phyloP scores from a whole-genome alignment of 2,888 invertebrate species.

The Agapostemon virescens region DNA sequence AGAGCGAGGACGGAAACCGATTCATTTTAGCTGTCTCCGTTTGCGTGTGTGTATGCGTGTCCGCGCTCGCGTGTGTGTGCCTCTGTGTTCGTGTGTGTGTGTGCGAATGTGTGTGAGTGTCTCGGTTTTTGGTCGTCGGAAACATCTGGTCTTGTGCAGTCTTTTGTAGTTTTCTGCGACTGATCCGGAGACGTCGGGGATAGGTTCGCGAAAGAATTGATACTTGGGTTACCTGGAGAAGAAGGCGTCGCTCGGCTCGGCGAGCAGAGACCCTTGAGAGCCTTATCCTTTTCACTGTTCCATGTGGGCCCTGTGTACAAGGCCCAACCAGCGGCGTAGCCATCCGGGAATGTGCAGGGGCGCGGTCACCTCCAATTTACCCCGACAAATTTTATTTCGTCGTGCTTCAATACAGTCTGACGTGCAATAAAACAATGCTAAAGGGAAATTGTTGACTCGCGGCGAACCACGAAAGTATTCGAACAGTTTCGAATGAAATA shows the following conservation, averaged over 20 bases:
- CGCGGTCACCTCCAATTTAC: background rate
- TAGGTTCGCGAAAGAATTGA: conserved; percentile 41
- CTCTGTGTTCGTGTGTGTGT: too few relatives aligned
- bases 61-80: too few relatives aligned
- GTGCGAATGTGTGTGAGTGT: too few relatives aligned
- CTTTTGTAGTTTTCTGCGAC: conserved; percentile 4
- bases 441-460: background rate
- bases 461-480: too few relatives aligned
- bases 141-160: conserved; percentile 42
- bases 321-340: conserved; percentile 52
- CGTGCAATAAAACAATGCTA: too few relatives aligned
- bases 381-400: background rate
- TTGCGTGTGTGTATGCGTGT: too few relatives aligned
- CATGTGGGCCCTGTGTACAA: conserved; percentile 50
- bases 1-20: conserved; percentile 22
- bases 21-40: conserved; percentile 12
- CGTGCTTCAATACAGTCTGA: background rate
- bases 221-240: conserved; percentile 40
- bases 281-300: conserved; percentile 55
- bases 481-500: too few relatives aligned
- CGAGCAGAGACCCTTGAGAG: conserved; percentile 40
- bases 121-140: conserved; percentile 11
- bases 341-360: conserved; percentile 11
- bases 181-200: conserved; percentile 24
- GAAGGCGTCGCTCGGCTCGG: conserved; percentile 29